Percentiles rank a stretch among this genome's conserved stretches.
Evolutionary conservation across 2,113 vertebrate species (phyloP).

Genomic region (Zapornia atra): DNA sequence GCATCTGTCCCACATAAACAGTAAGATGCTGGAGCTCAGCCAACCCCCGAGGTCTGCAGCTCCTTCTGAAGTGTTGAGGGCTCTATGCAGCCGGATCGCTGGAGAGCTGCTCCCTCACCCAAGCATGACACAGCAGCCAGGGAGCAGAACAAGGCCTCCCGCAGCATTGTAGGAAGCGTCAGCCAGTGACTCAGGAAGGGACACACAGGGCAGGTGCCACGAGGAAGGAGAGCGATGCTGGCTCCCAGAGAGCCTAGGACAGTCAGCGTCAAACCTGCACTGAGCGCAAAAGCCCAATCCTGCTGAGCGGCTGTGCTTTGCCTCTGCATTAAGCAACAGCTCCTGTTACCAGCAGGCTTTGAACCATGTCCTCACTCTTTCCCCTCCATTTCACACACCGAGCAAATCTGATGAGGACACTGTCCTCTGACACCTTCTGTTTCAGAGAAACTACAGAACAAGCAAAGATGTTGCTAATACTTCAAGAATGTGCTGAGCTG

Average conservation of each 20-base stretch:
- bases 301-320: neutral
- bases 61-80: neutral
- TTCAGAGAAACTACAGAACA: conserved; percentile 50
- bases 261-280: neutral
- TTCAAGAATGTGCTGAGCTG: conserved; percentile 66
- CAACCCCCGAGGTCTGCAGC: neutral
- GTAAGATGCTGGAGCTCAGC: neutral
- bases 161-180: neutral
- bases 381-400: neutral
- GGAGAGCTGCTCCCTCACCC: neutral
- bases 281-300: neutral
- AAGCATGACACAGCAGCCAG: accelerated
- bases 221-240: accelerated
- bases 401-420: conserved; percentile 7
- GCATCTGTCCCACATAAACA: neutral
- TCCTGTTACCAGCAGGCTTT: neutral
- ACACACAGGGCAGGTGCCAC: neutral
- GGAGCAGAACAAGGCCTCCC: neutral
- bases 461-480: conserved; percentile 57
- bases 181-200: neutral
- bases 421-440: conserved; percentile 23
- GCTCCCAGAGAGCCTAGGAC: neutral
- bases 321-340: neutral
- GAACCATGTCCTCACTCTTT: neutral
- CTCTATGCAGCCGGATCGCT: accelerated